A percentile compares a stretch with the other conserved stretches of the same genome.
Evolutionary conservation across 2,888 invertebrate species (phyloP).

Genomic region (Belgica antarctica): DNA sequence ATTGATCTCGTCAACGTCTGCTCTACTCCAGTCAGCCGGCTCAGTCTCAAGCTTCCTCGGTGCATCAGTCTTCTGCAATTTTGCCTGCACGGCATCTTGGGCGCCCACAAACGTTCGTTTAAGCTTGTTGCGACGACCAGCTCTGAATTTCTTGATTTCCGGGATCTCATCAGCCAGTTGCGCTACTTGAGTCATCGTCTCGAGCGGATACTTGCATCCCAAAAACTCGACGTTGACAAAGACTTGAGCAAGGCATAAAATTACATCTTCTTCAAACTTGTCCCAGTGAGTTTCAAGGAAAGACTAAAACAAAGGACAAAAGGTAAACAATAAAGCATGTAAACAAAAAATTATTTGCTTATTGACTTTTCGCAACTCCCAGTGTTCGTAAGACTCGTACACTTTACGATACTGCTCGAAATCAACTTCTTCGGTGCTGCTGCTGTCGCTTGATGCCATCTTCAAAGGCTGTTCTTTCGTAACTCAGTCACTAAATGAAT

Average conservation of each 20-base stretch:
- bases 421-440: constrained; percentile 5
- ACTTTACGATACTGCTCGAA: constrained; percentile 70
- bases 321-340: not conserved
- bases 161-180: constrained; percentile 73
- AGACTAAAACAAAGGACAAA: no score
- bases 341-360: not conserved
- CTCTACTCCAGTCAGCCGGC: not conserved
- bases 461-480: no score
- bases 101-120: constrained; percentile 75
- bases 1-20: not conserved
- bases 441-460: not conserved
- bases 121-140: constrained; percentile 61
- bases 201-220: constrained; percentile 82
- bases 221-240: constrained; percentile 85
- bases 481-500: no score
- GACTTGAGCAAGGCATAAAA: constrained; percentile 86
- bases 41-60: not conserved
- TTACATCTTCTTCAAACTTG: constrained; percentile 71
- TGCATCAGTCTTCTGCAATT: constrained; percentile 48
- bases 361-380: constrained; percentile 67
- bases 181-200: constrained; percentile 75
- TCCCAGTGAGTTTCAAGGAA: constrained; percentile 79
- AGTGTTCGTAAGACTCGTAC: constrained; percentile 87
- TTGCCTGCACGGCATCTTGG: constrained; percentile 73
- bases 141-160: constrained; percentile 62